Evolutionary conservation across 2,113 vertebrate species (phyloP).

Genomic region (Chloroceryle aenea): DNA sequence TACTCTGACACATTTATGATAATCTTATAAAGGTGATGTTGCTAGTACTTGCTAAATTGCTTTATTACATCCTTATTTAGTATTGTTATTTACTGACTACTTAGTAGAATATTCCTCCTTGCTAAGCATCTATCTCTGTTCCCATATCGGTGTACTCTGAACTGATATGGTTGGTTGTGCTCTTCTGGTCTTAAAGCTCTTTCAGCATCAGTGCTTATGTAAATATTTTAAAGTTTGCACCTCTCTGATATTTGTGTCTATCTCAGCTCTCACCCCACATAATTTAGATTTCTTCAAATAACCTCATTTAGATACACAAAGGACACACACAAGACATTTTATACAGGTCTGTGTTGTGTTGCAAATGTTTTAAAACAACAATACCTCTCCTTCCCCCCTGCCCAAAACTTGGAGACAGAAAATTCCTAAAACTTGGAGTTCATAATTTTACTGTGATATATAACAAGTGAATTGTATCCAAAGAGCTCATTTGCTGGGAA

Average conservation of each 20-base stretch:
- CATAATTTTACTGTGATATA: background rate
- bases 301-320: background rate
- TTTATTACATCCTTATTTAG: background rate
- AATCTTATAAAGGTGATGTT: background rate
- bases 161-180: background rate
- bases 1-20: background rate
- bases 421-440: background rate
- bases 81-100: background rate
- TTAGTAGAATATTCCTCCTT: background rate
- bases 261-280: background rate
- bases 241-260: background rate
- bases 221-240: background rate
- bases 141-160: background rate
- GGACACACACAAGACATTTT: background rate
- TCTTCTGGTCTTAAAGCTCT: background rate
- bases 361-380: background rate
- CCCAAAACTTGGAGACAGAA: background rate
- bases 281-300: background rate
- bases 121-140: background rate
- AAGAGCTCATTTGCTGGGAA: background rate
- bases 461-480: background rate
- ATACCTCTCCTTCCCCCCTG: too few relatives aligned
- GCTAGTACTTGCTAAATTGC: background rate
- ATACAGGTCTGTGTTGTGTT: background rate
- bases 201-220: background rate